These are phyloP conservation scores for Hybognathus amarus DNA, from an alignment of 2,797 vertebrate species.

Conservation along the genomic window DNA sequence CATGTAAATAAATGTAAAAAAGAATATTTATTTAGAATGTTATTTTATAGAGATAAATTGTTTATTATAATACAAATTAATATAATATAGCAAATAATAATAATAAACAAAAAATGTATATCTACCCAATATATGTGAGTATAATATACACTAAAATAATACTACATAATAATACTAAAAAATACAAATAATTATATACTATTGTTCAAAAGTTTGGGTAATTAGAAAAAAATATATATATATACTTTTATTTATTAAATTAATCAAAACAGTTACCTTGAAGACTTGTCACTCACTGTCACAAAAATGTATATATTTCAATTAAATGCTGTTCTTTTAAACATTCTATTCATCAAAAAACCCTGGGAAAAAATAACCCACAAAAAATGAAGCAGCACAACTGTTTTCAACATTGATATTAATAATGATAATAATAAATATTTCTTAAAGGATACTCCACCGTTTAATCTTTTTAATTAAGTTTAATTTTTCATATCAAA, in stretches of 20 bases:
- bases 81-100: neutral
- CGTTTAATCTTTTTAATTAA: too few relatives aligned
- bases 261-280: neutral
- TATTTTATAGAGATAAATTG: neutral
- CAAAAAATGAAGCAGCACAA: neutral
- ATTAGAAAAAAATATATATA: neutral
- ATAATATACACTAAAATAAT: neutral
- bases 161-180: neutral
- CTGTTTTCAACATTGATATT: neutral
- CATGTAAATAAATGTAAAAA: neutral
- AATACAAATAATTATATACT: neutral
- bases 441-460: too few relatives aligned
- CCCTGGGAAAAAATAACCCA: neutral
- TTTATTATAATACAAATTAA: neutral
- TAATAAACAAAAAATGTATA: too few relatives aligned
- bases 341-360: neutral
- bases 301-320: neutral
- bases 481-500: too few relatives aligned
- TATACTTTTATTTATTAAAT: neutral
- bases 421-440: neutral
- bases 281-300: neutral
- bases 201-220: too few relatives aligned
- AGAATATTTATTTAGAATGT: neutral
- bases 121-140: too few relatives aligned
- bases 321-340: neutral